A percentile compares a stretch with the other conserved stretches of the same genome.
These are phyloP conservation scores for Magallana gigas DNA, from an alignment of 1,140 invertebrate species.

Conservation along the genomic window DNA sequence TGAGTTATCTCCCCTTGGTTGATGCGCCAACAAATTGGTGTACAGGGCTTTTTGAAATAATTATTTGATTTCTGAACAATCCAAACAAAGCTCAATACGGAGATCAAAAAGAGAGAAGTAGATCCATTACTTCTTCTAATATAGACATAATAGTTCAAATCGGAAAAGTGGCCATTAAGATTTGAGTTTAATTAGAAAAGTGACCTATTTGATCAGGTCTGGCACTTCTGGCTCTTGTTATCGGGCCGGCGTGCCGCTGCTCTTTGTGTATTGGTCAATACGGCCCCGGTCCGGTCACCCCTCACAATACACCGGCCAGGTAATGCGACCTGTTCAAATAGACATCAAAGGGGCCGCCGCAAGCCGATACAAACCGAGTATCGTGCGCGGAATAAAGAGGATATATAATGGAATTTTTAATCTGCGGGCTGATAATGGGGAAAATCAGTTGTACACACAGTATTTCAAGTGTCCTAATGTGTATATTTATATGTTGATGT, in stretches of 20 bases:
- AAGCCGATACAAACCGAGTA: slow-evolving; percentile 16
- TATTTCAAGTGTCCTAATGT: slow-evolving; percentile 27
- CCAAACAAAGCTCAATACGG: background rate
- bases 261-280: slow-evolving; percentile 30
- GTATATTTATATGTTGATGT: slow-evolving; percentile 35
- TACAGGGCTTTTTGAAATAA: background rate
- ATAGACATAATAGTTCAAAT: slow-evolving; percentile 4
- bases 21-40: background rate
- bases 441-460: slow-evolving; percentile 18
- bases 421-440: slow-evolving; percentile 1
- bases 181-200: background rate
- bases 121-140: background rate
- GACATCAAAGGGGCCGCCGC: slow-evolving; percentile 23
- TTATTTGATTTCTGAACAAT: background rate
- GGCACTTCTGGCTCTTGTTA: background rate
- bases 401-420: slow-evolving; percentile 25
- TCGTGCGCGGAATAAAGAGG: background rate
- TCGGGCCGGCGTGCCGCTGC: background rate
- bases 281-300: background rate
- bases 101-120: slow-evolving; percentile 4
- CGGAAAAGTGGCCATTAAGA: background rate
- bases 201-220: background rate
- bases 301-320: background rate
- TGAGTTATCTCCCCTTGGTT: too few species aligned
- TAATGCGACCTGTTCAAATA: slow-evolving; percentile 14